Percentiles rank a stretch among this genome's conserved stretches.
These are phyloP conservation scores for Sinocyclocheilus anophthalmus DNA, from an alignment of 2,113 vertebrate genomes.

Conservation along the genomic window DNA sequence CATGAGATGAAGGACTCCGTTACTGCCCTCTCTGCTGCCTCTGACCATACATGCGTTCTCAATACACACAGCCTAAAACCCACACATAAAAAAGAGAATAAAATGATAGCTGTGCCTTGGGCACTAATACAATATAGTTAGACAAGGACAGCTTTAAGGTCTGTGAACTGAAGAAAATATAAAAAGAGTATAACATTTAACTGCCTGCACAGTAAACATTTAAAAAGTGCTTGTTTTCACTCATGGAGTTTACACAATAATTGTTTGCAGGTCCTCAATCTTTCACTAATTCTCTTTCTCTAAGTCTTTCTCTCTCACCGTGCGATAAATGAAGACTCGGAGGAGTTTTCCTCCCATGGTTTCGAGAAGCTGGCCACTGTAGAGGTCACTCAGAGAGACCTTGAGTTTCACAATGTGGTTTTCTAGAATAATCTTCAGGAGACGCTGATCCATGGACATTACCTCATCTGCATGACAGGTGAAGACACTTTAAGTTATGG, in stretches of 20 bases:
- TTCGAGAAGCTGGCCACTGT: slow-evolving; percentile 91
- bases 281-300: not conserved
- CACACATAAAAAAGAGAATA: slow-evolving; percentile 30
- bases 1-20: slow-evolving; percentile 88
- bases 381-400: slow-evolving; percentile 87
- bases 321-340: slow-evolving; percentile 94
- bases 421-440: slow-evolving; percentile 84
- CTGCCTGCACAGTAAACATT: slow-evolving; percentile 47
- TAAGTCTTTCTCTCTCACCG: slow-evolving; percentile 77
- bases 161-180: not conserved
- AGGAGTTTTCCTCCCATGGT: slow-evolving; percentile 88
- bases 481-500: not conserved
- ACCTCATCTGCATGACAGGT: slow-evolving; percentile 79
- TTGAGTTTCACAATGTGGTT: slow-evolving; percentile 95
- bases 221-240: slow-evolving; percentile 34
- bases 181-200: slow-evolving; percentile 2
- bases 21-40: slow-evolving; percentile 92
- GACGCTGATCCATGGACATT: slow-evolving; percentile 79
- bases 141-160: slow-evolving; percentile 18
- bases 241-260: not conserved
- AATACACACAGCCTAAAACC: slow-evolving; percentile 88
- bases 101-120: not conserved
- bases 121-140: not conserved
- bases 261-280: slow-evolving; percentile 45
- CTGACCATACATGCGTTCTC: slow-evolving; percentile 94